Evolutionary conservation across 2,888 invertebrate species (phyloP).

Genomic region (Netelia fuscicornis): DNA sequence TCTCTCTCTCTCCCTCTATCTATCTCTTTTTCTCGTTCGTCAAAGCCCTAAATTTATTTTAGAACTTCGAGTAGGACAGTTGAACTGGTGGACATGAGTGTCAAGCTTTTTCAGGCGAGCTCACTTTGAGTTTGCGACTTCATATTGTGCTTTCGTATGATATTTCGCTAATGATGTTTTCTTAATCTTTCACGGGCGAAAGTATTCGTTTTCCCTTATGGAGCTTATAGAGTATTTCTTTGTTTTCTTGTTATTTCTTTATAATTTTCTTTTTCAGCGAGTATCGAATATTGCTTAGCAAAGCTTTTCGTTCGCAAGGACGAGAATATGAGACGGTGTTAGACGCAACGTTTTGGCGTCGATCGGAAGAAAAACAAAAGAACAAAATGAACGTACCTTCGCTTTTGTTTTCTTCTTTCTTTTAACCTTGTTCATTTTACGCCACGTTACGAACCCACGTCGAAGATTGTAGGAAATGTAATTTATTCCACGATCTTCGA

Average conservation of each 20-base stretch:
- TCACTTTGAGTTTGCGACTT: slow-evolving; percentile 56
- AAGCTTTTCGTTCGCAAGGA: slow-evolving; percentile 46
- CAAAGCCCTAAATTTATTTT: slow-evolving; percentile 62
- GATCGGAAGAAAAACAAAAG: slow-evolving; percentile 34
- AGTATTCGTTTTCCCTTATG: slow-evolving; percentile 23
- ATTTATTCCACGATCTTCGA: not conserved
- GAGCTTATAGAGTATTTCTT: slow-evolving; percentile 33
- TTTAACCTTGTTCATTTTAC: not conserved
- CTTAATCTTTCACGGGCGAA: slow-evolving; percentile 19
- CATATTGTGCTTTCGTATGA: slow-evolving; percentile 54
- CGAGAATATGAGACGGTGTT: slow-evolving; percentile 37
- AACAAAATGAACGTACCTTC: slow-evolving; percentile 29
- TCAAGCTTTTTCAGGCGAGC: slow-evolving; percentile 55
- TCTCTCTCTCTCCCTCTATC: slow-evolving; percentile 44
- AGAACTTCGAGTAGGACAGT: slow-evolving; percentile 70
- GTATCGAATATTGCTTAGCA: slow-evolving; percentile 42
- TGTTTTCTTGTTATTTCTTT: slow-evolving; percentile 6
- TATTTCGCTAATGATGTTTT: slow-evolving; percentile 25
- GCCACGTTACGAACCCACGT: not conserved
- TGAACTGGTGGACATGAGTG: slow-evolving; percentile 48
- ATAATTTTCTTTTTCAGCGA: slow-evolving; percentile 25
- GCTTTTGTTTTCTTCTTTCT: not conserved
- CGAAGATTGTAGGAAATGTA: not conserved
- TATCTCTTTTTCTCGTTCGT: slow-evolving; percentile 47
- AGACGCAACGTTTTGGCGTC: slow-evolving; percentile 25